Base-by-base conservation (phyloP, 2,888 invertebrate genomes). In the Campoplex capitator region DNA sequence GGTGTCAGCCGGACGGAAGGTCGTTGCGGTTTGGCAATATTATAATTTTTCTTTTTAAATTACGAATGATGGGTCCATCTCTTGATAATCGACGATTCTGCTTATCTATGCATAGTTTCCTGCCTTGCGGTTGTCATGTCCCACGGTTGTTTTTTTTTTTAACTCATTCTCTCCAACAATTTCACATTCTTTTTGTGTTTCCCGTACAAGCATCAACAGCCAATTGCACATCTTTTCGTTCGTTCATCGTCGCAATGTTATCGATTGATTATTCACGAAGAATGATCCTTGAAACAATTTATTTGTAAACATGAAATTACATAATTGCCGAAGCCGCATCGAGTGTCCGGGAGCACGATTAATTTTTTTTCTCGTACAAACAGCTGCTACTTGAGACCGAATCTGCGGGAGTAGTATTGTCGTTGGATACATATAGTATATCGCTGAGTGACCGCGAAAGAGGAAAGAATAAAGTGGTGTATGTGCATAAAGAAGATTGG, bases 21-120 rank as follows among this genome's bases (percentile, higher is more conserved):
- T 51, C 79, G 65, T 79, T 78, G 82, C 74, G 73, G 73, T 73
- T 51, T 54, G 28, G 32, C 16, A 18, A 54, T 58, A 76, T 81
- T 51, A 80, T 9, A 38, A 38, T 75, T 28, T 28, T 51, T 18
- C 45, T 78, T 65, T 38, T 73, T 2, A 56, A 54, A 16, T 67
- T 42, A 23, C 13, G 38, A 45, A 35, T 67, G 76, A 56, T 73
- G 75, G 74, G 67, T 58, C n/a, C 51, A 84, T 77, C 28, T 76
- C 48, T 74, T 74, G 67, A 82, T 71, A 83, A 48, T 67, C 58
- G 68, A 58, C 48, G 74, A 83, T 32, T 65, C 76, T 77, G 73
- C 65, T 81, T 74, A 74, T 73, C 65, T 81, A 81, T 81, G 74
- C 81, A 81, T 81, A 65, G 81, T 81, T 80, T 73, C 35, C 71